Base-by-base conservation (phyloP, 1,140 invertebrate species). In the Drosophila quadrilineata region DNA sequence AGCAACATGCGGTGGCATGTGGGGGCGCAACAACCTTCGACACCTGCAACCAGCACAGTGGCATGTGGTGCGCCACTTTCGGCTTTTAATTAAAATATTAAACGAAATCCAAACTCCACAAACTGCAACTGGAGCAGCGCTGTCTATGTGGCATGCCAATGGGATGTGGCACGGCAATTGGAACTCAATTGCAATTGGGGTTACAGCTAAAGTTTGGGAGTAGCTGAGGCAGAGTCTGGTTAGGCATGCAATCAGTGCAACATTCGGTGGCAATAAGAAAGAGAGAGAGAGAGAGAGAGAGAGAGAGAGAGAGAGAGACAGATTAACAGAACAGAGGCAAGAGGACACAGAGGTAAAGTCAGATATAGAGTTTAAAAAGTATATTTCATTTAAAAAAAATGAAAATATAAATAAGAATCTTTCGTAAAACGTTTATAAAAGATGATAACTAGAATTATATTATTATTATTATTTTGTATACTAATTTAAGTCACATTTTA, bases 61-160 rank as follows among this genome's bases (percentile, higher is more conserved):
- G 29, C 76, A 82, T 76, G 76, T 80, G 76, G 76, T 65, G 76
- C 73, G 62, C 64, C 79, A 85, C 73, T 70, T 85, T 84, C 66
- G 79, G 56, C 64, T 73, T 84, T 84, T 84, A 85, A 84, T 84
- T 84, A 84, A 84, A 84, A 84, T 84, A 84, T 84, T 84, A 84
- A 84, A 84, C 77, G 73, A 85, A 84, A 84, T 77, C 85, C 73
- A 64, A 77, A 84, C 79, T 70, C 65, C 28, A 74, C 52, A 68
- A 67, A 46, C 29, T 35, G 65, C 29, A 68, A 68, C 59, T 68
- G 59, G 49, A 68, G 24, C 58, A 62, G 8, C n/a, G n/a, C n/a
- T 16, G 56, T 36, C 26, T n/a, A 10, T 8, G 26, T 21, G 24
- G 14, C 46, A 22, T 22, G 36, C 19, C 14, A 6, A 21, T 17